Base-by-base conservation (phyloP, 2,888 invertebrate genomes). In the Drosophila engyochracea region DNA sequence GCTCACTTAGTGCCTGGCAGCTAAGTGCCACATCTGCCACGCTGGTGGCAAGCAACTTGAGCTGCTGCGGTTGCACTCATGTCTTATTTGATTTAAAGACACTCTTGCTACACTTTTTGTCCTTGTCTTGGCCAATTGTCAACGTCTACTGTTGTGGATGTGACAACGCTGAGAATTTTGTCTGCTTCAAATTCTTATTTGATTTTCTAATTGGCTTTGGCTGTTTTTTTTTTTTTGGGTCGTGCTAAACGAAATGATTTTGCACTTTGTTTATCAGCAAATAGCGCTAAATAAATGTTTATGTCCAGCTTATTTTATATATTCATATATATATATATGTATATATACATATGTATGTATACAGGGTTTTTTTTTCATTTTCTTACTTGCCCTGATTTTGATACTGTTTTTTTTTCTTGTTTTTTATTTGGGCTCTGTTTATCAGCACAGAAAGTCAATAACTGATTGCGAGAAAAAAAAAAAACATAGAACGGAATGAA, bases 361-460 rank as follows among this genome's bases (percentile, higher is more conserved):
- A 57, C n/a, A 41, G 30, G 6, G 4, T 41, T 41, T 52, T 30
- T 60, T 35, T 39, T 16, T 39, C 28, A 12, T 47, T 31, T 19
- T 51, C 51, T 47, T 47, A 60, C 49, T 49, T 70, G 62, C 65
- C 39, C 73, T 68, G 67, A 52, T 73, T 78, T 66, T 41, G 52
- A 57, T 67, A 52, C 6, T 47, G 39, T 41, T 57, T 67, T 31
- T 44, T n/a, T 54, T 54, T 59, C 31, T 47, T 67, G 22, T 33
- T 16, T 54, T 51, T 62, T 12, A 52, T 65, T 73, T 75, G 31
- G 55, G 16, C 44, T 63, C 16, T 53, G 37, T 66, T 79, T 79
- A 79, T 79, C 79, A 79, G 79, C 81, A 51, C 68, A 83, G 39
- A 82, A 67, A 90, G 90, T 90, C 89, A 86, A 86, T 86, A 86